phyloP scores from a whole-genome alignment of 64 coral and sea anemone species.

The Stichodactyla mertensii region DNA sequence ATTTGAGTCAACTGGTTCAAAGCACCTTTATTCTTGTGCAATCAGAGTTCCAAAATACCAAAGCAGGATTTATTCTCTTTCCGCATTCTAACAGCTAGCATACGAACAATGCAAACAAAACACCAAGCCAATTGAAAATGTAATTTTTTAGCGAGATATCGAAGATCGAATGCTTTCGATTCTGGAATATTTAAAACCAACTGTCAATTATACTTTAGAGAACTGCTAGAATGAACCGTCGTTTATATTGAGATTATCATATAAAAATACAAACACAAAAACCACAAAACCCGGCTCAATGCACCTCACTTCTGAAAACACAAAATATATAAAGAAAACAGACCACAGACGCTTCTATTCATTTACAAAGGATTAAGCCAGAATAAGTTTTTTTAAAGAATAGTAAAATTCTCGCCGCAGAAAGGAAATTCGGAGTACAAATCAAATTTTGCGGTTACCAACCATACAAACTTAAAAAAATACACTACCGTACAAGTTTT shows the following conservation, averaged over 20 bases:
- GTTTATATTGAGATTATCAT: not conserved
- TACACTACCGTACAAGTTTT: not conserved
- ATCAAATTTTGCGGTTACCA: not conserved
- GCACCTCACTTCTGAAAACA: not conserved
- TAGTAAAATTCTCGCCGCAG: not conserved
- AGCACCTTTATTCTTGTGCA: not conserved
- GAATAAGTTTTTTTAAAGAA: not conserved
- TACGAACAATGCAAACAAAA: not conserved
- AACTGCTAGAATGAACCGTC: too few species aligned
- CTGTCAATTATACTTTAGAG: not conserved
- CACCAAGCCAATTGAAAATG: not conserved
- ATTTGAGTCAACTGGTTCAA: not conserved
- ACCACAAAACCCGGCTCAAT: conserved; percentile 1
- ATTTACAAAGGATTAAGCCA: not conserved
- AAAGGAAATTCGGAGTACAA: not conserved
- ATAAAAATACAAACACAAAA: conserved; percentile 3
- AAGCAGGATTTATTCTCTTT: not conserved
- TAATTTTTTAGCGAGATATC: not conserved
- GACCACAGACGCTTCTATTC: not conserved
- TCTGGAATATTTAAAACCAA: not conserved
- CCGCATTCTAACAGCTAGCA: not conserved
- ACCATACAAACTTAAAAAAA: not conserved
- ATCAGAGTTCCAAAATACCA: not conserved
- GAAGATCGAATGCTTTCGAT: not conserved
- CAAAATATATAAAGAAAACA: not conserved